phyloP scores from a whole-genome alignment of 2,113 vertebrate species.

The Pygoscelis antarcticus region DNA sequence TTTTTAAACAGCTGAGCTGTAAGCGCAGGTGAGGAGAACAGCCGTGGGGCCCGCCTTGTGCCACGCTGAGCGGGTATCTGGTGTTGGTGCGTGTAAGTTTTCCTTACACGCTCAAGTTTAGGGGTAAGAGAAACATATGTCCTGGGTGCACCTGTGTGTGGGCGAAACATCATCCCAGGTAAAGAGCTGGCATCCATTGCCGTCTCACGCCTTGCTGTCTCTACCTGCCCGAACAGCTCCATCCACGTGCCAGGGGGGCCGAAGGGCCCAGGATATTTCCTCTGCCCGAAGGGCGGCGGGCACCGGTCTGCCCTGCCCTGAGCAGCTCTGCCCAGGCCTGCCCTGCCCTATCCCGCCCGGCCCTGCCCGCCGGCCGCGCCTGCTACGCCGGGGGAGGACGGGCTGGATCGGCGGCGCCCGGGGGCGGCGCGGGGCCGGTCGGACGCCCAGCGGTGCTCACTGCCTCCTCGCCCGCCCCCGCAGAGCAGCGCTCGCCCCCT shows the following conservation, averaged over 20 bases:
- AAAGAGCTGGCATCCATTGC: neutral
- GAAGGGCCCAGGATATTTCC: neutral
- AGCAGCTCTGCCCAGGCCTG: neutral
- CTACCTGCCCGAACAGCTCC: neutral
- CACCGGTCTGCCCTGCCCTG: too few relatives aligned
- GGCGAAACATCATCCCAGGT: neutral
- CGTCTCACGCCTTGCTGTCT: fast-evolving
- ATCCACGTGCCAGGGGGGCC: fast-evolving
- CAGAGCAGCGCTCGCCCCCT: neutral
- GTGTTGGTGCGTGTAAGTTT: neutral
- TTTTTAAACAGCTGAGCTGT: neutral
- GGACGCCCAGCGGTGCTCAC: neutral
- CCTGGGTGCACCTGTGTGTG: fast-evolving
- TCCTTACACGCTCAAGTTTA: neutral
- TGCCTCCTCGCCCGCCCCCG: neutral
- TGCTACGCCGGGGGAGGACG: neutral
- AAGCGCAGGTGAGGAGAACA: neutral
- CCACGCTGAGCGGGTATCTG: neutral
- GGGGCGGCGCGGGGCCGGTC: neutral
- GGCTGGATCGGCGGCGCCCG: neutral
- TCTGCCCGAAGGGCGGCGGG: neutral
- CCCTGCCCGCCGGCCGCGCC: neutral
- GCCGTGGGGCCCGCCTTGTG: neutral
- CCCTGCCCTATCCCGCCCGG: neutral
- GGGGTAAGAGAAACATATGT: neutral